Evolutionary conservation across 2,113 vertebrate species (phyloP).

Genomic region (Indri indri): DNA sequence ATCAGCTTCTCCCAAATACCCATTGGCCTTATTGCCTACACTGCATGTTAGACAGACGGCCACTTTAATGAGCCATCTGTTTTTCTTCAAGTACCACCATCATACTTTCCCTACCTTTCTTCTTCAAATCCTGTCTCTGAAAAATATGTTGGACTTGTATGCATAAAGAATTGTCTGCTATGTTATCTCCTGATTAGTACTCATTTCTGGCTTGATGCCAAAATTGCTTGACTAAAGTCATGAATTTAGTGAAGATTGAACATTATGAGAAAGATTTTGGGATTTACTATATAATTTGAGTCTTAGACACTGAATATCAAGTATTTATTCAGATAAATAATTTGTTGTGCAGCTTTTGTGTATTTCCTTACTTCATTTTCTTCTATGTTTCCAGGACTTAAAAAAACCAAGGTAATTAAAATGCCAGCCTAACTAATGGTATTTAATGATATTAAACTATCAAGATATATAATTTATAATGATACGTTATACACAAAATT

Average conservation of each 20-base stretch:
- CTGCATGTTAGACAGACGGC: not conserved
- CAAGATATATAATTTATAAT: not conserved
- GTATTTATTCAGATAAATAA: not conserved
- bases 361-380: not conserved
- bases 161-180: not conserved
- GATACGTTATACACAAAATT: not conserved
- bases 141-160: not conserved
- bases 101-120: not conserved
- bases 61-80: not conserved
- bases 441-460: not conserved
- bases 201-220: not conserved
- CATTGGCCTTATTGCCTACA: not conserved
- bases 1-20: not conserved
- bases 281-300: not conserved
- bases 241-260: not conserved
- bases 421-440: not conserved
- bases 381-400: not conserved
- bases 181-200: too few relatives aligned
- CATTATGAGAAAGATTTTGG: not conserved
- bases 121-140: not conserved
- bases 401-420: not conserved
- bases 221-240: not conserved
- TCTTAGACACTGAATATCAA: not conserved
- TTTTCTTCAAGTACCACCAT: not conserved
- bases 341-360: not conserved